Evolutionary conservation across 2,113 vertebrate species (phyloP).

Genomic region (Acrocephalus arundinaceus): DNA sequence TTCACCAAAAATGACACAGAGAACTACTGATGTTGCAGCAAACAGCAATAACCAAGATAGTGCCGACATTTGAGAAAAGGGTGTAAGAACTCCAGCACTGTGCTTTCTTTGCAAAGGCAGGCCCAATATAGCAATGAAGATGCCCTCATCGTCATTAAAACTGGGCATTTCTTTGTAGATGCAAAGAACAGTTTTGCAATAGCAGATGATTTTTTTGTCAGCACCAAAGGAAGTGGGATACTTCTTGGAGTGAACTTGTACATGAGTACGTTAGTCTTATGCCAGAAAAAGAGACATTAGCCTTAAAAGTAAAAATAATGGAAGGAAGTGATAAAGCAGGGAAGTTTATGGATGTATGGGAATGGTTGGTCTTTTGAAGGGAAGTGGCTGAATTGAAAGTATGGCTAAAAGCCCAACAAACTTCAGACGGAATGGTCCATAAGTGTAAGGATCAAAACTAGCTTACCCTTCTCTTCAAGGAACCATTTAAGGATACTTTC

Average conservation of each 20-base stretch:
- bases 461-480: not conserved
- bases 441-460: not conserved
- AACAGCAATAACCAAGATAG: not conserved
- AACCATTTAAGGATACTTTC: not conserved
- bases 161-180: constrained; percentile 6
- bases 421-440: not conserved
- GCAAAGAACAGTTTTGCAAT: constrained; percentile 3
- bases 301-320: not conserved
- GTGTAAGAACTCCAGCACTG: constrained; percentile 8
- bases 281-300: not conserved
- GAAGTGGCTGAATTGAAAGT: not conserved
- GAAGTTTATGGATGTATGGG: not conserved
- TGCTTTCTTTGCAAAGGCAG: constrained; percentile 4
- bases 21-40: not conserved
- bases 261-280: not conserved
- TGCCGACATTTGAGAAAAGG: not conserved
- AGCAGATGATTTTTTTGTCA: not conserved
- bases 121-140: constrained; percentile 29
- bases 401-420: not conserved
- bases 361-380: not conserved
- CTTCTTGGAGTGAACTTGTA: not conserved
- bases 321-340: not conserved
- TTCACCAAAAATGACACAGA: not conserved
- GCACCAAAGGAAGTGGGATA: not conserved
- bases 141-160: constrained; percentile 47